Evolutionary conservation across 2,888 invertebrate genomes (phyloP), one percentile per base, ranked within the genome.

Genomic region (Uropetala carovei): DNA sequence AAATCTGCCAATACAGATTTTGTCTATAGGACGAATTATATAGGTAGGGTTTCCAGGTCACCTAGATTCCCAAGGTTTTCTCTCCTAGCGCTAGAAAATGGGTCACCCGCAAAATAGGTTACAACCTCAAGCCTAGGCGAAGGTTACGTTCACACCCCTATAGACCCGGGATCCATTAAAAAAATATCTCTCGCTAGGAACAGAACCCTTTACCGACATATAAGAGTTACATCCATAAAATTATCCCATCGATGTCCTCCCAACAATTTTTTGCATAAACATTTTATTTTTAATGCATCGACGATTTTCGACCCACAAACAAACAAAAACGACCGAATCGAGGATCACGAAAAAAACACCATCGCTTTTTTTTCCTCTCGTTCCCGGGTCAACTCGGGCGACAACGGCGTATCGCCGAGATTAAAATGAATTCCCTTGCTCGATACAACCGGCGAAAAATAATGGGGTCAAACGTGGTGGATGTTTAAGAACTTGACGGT

Each of bases 51-150:
- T 75, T 75, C 27, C 27, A 75, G 75, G 75, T 75, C 75, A 75
- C 75, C 75, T 75, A 75, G 75, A 75, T 75, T 27, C 75, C 27
- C 75, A 75, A 75, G 75, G 75, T 75, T 10, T 27, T 22, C 75
- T 75, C 22, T 75, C 27, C 75, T 75, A 75, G 75, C 75, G 75
- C 75, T 75, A 75, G 75, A 22, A 43, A 75, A 75, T 75, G 75
- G 75, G 75, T 75, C 75, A 75, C 75, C 75, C 75, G 75, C 75
- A 27, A 75, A 18, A 75, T 75, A 75, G 75, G 75, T 75, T 75
- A 75, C 75, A 75, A 75, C 75, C 75, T 75, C 75, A 75, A 75
- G 22, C 75, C 75, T 75, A 75, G 75, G 75, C 75, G 75, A 75
- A 75, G 75, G 75, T 75, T 75, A 75, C 75, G 75, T 27, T 75